phyloP scores from a whole-genome alignment of 2,888 invertebrate genomes.

The Ethmia dodecea region DNA sequence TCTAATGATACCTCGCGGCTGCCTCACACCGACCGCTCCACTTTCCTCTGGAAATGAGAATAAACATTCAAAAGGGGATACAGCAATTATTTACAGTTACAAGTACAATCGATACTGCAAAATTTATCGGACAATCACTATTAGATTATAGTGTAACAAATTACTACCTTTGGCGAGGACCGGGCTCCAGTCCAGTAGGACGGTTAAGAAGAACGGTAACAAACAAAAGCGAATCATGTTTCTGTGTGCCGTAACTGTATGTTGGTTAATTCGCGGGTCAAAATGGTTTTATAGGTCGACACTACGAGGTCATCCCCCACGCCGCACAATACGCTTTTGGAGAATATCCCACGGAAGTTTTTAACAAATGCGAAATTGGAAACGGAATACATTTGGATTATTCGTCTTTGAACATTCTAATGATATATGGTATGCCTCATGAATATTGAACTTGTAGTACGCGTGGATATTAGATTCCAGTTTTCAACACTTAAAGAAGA shows the following conservation, averaged over 20 bases:
- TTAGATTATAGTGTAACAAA: constrained; percentile 38
- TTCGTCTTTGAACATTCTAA: no score
- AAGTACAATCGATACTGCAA: constrained; percentile 24
- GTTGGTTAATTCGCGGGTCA: constrained; percentile 39
- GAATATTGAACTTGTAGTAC: no score
- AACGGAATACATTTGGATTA: constrained; percentile 27
- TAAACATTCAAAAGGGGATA: constrained; percentile 26
- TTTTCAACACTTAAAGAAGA: no score
- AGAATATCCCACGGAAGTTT: constrained; percentile 50
- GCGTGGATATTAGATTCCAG: no score
- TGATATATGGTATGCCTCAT: no score
- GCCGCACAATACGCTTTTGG: constrained; percentile 30
- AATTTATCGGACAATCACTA: constrained; percentile 33
- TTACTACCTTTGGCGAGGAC: constrained; percentile 52
- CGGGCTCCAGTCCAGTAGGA: constrained; percentile 29
- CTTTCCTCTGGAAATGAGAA: constrained; percentile 31
- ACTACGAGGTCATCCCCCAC: constrained; percentile 61
- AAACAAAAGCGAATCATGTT: constrained; percentile 41
- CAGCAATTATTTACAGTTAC: constrained; percentile 35
- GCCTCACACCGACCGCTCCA: constrained; percentile 26
- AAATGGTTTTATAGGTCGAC: constrained; percentile 60
- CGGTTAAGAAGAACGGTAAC: constrained; percentile 33
- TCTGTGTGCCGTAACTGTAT: constrained; percentile 38
- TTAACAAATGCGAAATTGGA: constrained; percentile 21
- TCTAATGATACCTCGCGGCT: constrained; percentile 34